Base-by-base conservation (phyloP, 2,888 invertebrate genomes). In the Prenolepis imparis region DNA sequence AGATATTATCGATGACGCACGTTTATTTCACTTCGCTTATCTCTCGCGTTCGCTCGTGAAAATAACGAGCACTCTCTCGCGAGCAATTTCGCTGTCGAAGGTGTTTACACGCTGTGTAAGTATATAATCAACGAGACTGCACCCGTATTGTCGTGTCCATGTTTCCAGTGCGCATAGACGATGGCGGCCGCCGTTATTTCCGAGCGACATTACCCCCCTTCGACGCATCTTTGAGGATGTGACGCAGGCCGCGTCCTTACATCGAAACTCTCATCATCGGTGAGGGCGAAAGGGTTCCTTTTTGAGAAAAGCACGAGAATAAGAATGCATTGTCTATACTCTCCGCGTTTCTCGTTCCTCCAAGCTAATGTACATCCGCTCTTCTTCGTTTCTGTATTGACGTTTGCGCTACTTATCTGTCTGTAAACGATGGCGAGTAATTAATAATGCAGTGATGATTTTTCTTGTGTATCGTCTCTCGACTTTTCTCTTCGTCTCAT, bases 171-270 rank as follows among this genome's bases (percentile, higher is more conserved):
- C 96, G 95, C 96, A 97, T 96, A 97, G 97, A 95, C 97, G 97
- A 95, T 98, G 98, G 98, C 97, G 97, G 93, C 97, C 97, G 94
- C 97, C 97, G 91, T 96, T 97, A 95, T 97, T 97, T 96, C 96
- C 96, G 92, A 97, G 97, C 93, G 97, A 97, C 95, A 97, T 97
- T 94, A 97, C 97, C 93, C 97, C 97, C 95, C 95, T 97, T 95
- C 96, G 97, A 95, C 96, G 97, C 95, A 96, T 97, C 95, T 97
- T 97, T 96, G 97, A 97, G 96, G 97, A 96, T 90, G 90, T 93
- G 88, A 93, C 93, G 72, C 93, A 93, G 84, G 95, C 96, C 93
- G 96, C 97, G 93, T 96, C 96, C 91, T 95, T 93, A 84, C 92
- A 93, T 88, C 93, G 91, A 83, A 91, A 93, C 84, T 90, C 89